These are phyloP conservation scores for Rhagophthalmus giganteus DNA, from an alignment of 2,888 invertebrate species.

Conservation along the genomic window DNA sequence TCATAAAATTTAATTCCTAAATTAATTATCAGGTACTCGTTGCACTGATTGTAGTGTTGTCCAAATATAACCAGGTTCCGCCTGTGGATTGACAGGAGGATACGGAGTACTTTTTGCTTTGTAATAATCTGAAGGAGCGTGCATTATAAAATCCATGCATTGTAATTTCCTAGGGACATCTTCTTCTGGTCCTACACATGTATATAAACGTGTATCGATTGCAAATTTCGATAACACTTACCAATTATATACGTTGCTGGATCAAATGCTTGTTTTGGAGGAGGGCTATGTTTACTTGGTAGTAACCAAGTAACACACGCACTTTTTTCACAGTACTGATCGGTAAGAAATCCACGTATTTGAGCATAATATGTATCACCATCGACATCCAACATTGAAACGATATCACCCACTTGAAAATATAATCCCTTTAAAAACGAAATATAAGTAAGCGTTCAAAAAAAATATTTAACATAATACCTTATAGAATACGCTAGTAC, in stretches of 20 bases:
- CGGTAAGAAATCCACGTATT: slow-evolving; percentile 84
- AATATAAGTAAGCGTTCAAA: too few relatives aligned
- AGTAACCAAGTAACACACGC: slow-evolving; percentile 90
- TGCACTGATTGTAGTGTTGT: slow-evolving; percentile 47
- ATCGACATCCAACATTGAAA: slow-evolving; percentile 77
- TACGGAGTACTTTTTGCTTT: slow-evolving; percentile 76
- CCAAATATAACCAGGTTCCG: slow-evolving; percentile 65
- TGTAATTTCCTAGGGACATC: slow-evolving; percentile 83
- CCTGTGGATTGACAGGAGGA: slow-evolving; percentile 59
- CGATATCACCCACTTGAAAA: slow-evolving; percentile 89
- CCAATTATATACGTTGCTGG: slow-evolving; percentile 88
- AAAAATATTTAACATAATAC: slow-evolving; percentile 54
- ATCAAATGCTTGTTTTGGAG: slow-evolving; percentile 78
- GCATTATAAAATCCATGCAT: slow-evolving; percentile 90
- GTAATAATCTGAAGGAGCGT: slow-evolving; percentile 90
- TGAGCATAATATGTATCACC: slow-evolving; percentile 86
- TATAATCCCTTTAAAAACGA: slow-evolving; percentile 65
- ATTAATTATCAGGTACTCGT: too few relatives aligned
- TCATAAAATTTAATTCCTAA: too few relatives aligned
- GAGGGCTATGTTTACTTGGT: slow-evolving; percentile 80
- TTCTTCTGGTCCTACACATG: slow-evolving; percentile 82
- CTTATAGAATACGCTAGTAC: slow-evolving; percentile 77
- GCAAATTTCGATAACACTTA: slow-evolving; percentile 18
- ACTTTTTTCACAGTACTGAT: slow-evolving; percentile 92
- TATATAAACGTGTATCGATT: too few relatives aligned